Conservation (phyloP, 1,140 invertebrate species). For the Anadara kagoshimensis region DNA sequence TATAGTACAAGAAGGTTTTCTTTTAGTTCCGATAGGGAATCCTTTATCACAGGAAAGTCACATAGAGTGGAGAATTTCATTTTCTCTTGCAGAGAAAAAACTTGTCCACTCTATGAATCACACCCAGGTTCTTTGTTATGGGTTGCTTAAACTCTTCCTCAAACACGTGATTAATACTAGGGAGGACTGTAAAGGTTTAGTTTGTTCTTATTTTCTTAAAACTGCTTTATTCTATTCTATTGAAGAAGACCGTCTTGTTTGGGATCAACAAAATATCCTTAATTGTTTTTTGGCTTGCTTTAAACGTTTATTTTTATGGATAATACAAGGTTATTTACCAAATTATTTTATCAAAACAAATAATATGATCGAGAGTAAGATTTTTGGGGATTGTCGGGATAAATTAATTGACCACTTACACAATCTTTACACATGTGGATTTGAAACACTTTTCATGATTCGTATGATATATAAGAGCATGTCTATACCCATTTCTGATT, state of each 20-base stretch:
- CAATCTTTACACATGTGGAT: too few relatives aligned
- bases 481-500: too few relatives aligned
- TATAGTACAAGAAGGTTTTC: too few relatives aligned
- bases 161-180: constrained; percentile 8
- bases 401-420: too few relatives aligned
- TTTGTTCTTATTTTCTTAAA: constrained; percentile 33
- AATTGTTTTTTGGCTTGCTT: constrained; percentile 19
- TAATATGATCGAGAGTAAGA: too few relatives aligned
- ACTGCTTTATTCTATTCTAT: too few relatives aligned
- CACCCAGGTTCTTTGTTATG: constrained; percentile 24
- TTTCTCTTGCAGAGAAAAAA: constrained; percentile 24
- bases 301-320: constrained; percentile 12
- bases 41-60: too few relatives aligned
- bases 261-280: constrained; percentile 8
- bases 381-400: too few relatives aligned
- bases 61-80: constrained; percentile 32
- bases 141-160: constrained; percentile 21
- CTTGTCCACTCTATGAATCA: constrained; percentile 23
- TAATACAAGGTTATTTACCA: constrained; percentile 10
- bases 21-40: too few relatives aligned
- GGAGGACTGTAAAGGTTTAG: background rate
- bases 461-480: too few relatives aligned
- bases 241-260: too few relatives aligned
- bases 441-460: too few relatives aligned
- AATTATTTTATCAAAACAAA: constrained; percentile 33